Conservation (phyloP, 35 echinoderm and acorn worm genomes). For the Lytechinus pictus region DNA sequence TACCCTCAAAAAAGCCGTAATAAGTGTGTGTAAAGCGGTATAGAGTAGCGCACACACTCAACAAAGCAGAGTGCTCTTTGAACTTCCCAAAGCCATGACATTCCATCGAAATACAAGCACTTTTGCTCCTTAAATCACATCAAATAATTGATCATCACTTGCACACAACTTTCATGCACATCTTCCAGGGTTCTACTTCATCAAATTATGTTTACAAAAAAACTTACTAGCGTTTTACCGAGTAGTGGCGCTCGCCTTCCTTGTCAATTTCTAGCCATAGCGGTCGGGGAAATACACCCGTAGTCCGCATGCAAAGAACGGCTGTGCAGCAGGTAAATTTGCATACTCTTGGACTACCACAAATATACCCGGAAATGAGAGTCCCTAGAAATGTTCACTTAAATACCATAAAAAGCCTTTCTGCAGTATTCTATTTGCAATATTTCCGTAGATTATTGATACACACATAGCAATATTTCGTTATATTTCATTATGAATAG, state of each 20-base stretch:
- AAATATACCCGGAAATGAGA: neutral
- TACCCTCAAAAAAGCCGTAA: neutral
- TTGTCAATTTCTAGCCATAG: constrained; percentile 51
- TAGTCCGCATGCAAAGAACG: neutral
- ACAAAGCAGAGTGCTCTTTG: neutral
- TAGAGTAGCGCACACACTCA: neutral
- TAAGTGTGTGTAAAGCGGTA: neutral
- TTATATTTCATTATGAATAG: neutral
- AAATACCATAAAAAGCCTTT: neutral
- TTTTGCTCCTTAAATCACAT: neutral
- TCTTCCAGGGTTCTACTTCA: neutral
- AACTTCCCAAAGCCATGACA: neutral
- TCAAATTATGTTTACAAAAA: constrained; percentile 41
- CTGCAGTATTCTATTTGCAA: neutral
- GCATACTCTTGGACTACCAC: neutral
- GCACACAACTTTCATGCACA: neutral
- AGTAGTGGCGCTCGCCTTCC: constrained; percentile 56
- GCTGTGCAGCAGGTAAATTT: neutral
- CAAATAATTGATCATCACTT: neutral
- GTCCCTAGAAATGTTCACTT: neutral
- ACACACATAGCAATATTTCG: neutral
- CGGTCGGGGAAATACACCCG: constrained; percentile 30
- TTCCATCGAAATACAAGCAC: neutral
- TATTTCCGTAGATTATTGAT: neutral
- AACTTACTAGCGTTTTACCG: constrained; percentile 53